Evolutionary conservation across 2,797 vertebrate genomes (phyloP), one percentile per base, ranked within the genome.

Genomic region (Lophotriccus pileatus): DNA sequence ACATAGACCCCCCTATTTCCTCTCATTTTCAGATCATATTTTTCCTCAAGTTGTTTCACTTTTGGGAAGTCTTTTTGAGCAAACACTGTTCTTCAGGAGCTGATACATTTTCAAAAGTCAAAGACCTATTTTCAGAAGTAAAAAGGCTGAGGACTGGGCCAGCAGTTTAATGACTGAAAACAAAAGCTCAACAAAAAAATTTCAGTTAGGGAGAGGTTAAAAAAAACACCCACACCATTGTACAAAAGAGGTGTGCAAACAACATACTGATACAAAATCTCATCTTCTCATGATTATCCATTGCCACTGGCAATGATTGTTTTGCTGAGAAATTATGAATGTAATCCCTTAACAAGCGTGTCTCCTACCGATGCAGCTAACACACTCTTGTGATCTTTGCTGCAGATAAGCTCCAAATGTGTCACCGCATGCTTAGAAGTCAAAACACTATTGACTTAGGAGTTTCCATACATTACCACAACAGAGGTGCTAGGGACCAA

Each of bases 391-490:
- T 80, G 53, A 81, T 93, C 39, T 72, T 43, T 46, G 49, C 25
- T 37, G 43, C 22, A 27, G 24, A 89, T 85, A 55, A 94, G 68
- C 46, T 80, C 64, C 27, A 46, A 28, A 37, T 18, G 50, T 46
- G 64, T 18, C 6, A 78, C 2, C 1, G 37, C 46, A 83, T 0
- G 14, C 6, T 0, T 8, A 46, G 12, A 74, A 68, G 32, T 39
- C 43, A 82, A 84, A 89, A 58, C 27, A 43, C 20, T 74, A 32
- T 28, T 46, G 52, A 77, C 22, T 59, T 41, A 5, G 53, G 24
- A 44, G 60, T 43, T 70, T 85, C 70, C 56, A 43, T 43, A 39
- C 2, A 17, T 55, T 56, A 63, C 15, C 46, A 55, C 41, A 84
- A 75, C 62, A 78, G 44, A 60, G 32, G 14, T 70, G 36, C 23